These are phyloP conservation scores for Cathartes aura DNA, from an alignment of 2,113 vertebrate genomes.

Conservation along the genomic window DNA sequence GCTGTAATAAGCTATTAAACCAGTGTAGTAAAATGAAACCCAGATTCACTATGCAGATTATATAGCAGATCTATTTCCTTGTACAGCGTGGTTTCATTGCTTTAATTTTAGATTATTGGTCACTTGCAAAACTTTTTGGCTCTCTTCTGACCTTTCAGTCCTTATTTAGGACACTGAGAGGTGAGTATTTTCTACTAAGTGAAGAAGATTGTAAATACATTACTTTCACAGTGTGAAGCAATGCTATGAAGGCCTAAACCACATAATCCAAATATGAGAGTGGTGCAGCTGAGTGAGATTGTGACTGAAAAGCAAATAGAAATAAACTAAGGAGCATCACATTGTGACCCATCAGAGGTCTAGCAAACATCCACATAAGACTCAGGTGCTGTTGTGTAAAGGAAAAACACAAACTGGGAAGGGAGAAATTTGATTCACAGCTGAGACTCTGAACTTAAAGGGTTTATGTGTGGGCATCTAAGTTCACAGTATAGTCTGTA, in stretches of 20 bases:
- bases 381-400: background rate
- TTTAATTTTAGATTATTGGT: background rate
- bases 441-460: background rate
- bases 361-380: background rate
- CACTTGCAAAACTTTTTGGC: background rate
- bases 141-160: background rate
- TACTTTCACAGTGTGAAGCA: background rate
- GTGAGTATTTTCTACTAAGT: background rate
- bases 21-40: slow-evolving; percentile 46
- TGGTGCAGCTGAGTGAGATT: background rate
- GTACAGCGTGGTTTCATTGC: background rate
- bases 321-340: background rate
- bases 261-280: background rate
- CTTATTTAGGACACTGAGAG: background rate
- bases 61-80: background rate
- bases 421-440: background rate
- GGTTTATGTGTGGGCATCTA: background rate
- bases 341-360: background rate
- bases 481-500: background rate
- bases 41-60: background rate
- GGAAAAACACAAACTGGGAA: background rate
- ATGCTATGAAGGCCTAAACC: background rate
- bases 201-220: background rate
- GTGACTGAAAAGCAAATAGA: background rate
- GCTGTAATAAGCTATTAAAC: slow-evolving; percentile 40